phyloP scores from a whole-genome alignment of 64 coral and sea anemone genomes.

The Astreopora myriophthalma region DNA sequence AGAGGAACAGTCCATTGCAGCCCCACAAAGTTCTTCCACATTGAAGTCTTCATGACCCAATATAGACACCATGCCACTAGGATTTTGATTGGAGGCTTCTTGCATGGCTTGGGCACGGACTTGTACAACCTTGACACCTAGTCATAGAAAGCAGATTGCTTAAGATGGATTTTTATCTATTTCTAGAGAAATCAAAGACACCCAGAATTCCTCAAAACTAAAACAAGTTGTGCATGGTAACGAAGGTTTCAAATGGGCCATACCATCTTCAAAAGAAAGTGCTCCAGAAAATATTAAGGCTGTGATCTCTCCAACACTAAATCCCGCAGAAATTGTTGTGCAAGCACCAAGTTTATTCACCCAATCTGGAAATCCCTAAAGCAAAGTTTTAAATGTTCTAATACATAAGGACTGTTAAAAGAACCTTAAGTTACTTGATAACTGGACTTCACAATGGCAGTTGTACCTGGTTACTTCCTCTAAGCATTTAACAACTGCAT shows the following conservation, averaged over 20 bases:
- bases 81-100: constrained; percentile 76
- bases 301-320: constrained; percentile 95
- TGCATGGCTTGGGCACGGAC: constrained; percentile 93
- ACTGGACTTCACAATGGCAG: background rate
- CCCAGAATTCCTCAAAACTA: background rate
- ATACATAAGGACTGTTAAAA: too few relatives aligned
- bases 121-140: constrained; percentile 77
- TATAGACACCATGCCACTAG: constrained; percentile 93
- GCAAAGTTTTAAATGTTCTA: background rate
- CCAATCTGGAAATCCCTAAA: constrained; percentile 45
- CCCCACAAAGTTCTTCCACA: constrained; percentile 56
- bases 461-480: too few relatives aligned
- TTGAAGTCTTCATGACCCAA: constrained; percentile 53
- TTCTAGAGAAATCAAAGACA: background rate
- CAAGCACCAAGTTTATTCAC: background rate
- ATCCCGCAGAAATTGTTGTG: constrained; percentile 72
- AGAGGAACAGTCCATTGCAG: constrained; percentile 34
- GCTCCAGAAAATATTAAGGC: constrained; percentile 88
- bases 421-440: too few relatives aligned
- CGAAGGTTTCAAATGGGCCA: background rate
- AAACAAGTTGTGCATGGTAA: background rate
- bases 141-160: background rate
- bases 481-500: too few relatives aligned
- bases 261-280: constrained; percentile 94
- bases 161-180: background rate